Conservation (phyloP, 2,113 vertebrate genomes). For the Neotoma lepida region DNA sequence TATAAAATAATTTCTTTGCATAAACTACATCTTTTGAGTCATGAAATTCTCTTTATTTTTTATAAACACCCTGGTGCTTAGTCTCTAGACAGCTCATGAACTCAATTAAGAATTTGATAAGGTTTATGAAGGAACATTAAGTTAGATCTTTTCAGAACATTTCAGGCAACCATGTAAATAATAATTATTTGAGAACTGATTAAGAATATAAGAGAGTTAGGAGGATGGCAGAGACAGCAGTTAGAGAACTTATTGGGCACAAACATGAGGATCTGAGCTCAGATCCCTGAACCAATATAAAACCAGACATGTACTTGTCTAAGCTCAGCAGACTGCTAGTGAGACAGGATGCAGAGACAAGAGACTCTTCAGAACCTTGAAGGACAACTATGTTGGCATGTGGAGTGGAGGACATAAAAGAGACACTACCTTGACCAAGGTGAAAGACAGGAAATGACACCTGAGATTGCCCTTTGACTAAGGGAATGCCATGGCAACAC, state of each 20-base stretch:
- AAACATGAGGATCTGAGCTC: background rate
- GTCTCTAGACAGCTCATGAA: background rate
- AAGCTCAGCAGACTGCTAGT: background rate
- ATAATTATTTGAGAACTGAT: background rate
- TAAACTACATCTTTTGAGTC: constrained; percentile 9
- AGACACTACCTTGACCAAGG: background rate
- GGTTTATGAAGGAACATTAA: constrained; percentile 8
- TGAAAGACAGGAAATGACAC: background rate
- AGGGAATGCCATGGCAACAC: background rate
- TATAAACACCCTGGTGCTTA: background rate
- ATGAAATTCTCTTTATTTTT: constrained; percentile 50
- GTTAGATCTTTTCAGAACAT: background rate
- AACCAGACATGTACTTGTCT: background rate
- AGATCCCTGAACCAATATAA: background rate
- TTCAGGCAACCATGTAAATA: background rate
- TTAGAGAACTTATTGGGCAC: background rate
- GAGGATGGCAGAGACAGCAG: background rate
- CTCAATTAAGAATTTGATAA: constrained; percentile 33
- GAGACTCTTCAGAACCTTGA: background rate
- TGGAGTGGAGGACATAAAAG: background rate
- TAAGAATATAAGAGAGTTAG: background rate
- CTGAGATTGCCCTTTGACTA: background rate
- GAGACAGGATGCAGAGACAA: background rate
- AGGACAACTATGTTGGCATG: background rate
- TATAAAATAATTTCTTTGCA: constrained; percentile 36